Base-by-base conservation (phyloP, 2,888 invertebrate genomes). In the Rhogogaster chlorosoma region DNA sequence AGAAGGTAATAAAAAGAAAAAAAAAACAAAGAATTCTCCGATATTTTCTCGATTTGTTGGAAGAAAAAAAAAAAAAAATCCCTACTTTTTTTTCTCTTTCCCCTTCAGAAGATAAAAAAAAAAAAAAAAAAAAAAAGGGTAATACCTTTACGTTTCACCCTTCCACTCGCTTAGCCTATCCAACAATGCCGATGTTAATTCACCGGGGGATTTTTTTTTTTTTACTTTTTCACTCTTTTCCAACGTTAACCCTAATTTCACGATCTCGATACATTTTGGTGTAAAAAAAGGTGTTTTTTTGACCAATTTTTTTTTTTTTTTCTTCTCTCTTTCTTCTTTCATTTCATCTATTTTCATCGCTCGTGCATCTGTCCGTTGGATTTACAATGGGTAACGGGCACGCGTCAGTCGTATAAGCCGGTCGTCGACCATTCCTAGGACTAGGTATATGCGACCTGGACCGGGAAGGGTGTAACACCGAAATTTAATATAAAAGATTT, bases 401-500 rank as follows among this genome's bases (percentile, higher is more conserved):
- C 87, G 86, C 87, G 86, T 78, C 90, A 90, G 90, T 90, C 91
- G 45, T 87, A 29, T 64, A 70, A 26, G 26, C 61, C 61, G 61
- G 61, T 61, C 22, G 49, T 61, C 61, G 61, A 49, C n/a, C 49
- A 49, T 49, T 61, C 2, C 61, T 22, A 61, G 61, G 61, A 10
- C 22, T 9, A 22, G n/a, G n/a, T n/a, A n/a, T n/a, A n/a, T n/a
- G n/a, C n/a, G n/a, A n/a, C n/a, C n/a, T n/a, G 53, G 10, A 42
- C 18, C 36, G 10, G 84, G 85, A 86, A 85, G 88, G 89, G 87
- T 84, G 84, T 49, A 49, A 85, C 80, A 36, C n/a, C 49, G 75
- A 82, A 87, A 87, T 87, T 88, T 88, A 88, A 90, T 90, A 92
- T 93, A 91, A 92, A 93, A 91, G 93, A 92, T 93, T 93, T 84